These are phyloP conservation scores for Luehdorfia chinensis DNA, from an alignment of 1,140 invertebrate species.

Conservation along the genomic window DNA sequence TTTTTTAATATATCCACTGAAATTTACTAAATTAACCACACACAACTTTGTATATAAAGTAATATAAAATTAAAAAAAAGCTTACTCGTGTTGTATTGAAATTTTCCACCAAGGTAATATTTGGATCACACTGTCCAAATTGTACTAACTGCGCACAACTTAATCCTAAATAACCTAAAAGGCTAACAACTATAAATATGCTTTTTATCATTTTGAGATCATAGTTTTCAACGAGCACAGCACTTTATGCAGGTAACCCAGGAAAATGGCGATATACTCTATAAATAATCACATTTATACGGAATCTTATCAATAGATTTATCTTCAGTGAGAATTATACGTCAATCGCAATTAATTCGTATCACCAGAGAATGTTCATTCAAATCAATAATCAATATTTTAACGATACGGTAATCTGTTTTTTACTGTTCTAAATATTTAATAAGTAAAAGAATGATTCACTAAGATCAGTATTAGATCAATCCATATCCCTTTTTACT, in stretches of 20 bases:
- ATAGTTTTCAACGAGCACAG: constrained; percentile 35
- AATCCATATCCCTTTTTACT: not conserved
- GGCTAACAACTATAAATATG: constrained; percentile 41
- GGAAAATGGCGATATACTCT: constrained; percentile 36
- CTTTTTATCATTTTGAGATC: constrained; percentile 43
- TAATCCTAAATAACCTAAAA: constrained; percentile 37
- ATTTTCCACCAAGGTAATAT: constrained; percentile 25
- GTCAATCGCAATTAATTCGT: constrained; percentile 14
- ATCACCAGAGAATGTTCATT: constrained; percentile 1
- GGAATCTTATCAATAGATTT: constrained; percentile 42
- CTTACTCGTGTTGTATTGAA: constrained; percentile 38
- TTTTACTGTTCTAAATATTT: not conserved
- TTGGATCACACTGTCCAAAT: constrained; percentile 44
- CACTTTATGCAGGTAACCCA: constrained; percentile 26
- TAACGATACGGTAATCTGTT: not conserved
- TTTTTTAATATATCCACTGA: too few relatives aligned
- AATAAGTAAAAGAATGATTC: not conserved
- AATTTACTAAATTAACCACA: too few relatives aligned
- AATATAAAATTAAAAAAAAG: constrained; percentile 9
- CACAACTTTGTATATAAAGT: too few relatives aligned
- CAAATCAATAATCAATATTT: constrained; percentile 1
- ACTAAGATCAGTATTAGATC: not conserved
- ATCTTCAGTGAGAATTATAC: constrained; percentile 13
- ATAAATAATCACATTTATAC: constrained; percentile 51
- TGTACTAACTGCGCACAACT: constrained; percentile 47